Evolutionary conservation across 1,140 invertebrate genomes (phyloP), one percentile per base, ranked within the genome.

Genomic region (Achatina immaculata): DNA sequence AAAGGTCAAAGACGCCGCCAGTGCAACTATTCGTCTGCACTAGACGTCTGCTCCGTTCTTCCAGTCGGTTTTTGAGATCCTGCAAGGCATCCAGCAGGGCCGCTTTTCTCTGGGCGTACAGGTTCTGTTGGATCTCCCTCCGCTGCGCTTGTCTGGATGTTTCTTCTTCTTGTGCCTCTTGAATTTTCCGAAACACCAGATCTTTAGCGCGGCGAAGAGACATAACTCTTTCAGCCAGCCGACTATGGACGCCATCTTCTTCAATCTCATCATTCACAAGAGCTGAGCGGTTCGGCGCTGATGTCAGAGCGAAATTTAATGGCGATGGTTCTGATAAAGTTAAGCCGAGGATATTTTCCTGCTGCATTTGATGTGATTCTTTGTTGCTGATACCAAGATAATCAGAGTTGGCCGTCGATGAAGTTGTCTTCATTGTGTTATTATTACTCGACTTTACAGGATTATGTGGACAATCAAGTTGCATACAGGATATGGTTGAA

Each of bases 171-270:
- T 77, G 51, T 1, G 74, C 74, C 19, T 58, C 74, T 31, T 65
- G 55, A 19, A 77, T 58, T 31, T 77, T 77, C 55, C 24, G 48
- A 31, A 55, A 77, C 0, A 77, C 36, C 1, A 40, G 1, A 14
- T 77, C 55, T 34, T 65, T 77, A 34, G 62, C 74, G 1, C 42
- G 74, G 14, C 74, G n/a, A 36, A 77, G 55, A 1, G 55, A 40
- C 2, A 65, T 77, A 2, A 77, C 55, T 14, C 43, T 58, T 19
- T 58, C 74, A 6, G 74, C 55, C 1, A 77, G 42, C 40, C 28
- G 19, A 36, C 14, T 36, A 28, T 2, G 38, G 16, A 1, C 31
- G 34, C 42, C 34, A 14, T 62, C 55, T 11, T 4, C n/a, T 4
- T 40, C 0, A 4, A 40, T n/a, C 2, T 9, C 36, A 31, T 6